A percentile compares a stretch with the other conserved stretches of the same genome.
Evolutionary conservation across 2,797 vertebrate genomes (phyloP).

Genomic region (Hippocampus kuda): DNA sequence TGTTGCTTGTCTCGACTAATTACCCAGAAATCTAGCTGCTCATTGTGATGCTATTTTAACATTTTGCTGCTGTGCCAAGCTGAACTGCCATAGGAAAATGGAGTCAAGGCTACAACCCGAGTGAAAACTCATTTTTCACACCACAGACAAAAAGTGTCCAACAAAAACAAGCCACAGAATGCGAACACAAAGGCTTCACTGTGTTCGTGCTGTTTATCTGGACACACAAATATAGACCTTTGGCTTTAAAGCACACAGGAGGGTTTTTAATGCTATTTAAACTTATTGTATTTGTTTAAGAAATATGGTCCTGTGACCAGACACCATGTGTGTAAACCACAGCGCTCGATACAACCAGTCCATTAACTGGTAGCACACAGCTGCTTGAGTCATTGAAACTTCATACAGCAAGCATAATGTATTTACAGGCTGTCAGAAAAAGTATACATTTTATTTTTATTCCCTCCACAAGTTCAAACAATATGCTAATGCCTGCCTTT

Average conservation of each 20-base stretch:
- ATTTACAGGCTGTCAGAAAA: conserved; percentile 51
- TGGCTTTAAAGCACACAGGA: conserved; percentile 41
- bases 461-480: conserved; percentile 51
- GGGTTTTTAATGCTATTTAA: conserved; percentile 44
- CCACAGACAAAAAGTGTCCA: conserved; percentile 25
- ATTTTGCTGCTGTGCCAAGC: conserved; percentile 18
- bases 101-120: conserved; percentile 12
- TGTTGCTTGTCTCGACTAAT: conserved; percentile 30
- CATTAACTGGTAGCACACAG: conserved; percentile 28
- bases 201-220: conserved; percentile 35
- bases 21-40: conserved; percentile 21
- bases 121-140: conserved; percentile 19
- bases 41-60: conserved; percentile 33
- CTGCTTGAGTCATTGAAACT: conserved; percentile 54
- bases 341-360: conserved; percentile 24
- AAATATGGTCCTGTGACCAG: conserved; percentile 46
- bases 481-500: conserved; percentile 54
- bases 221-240: conserved; percentile 30
- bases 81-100: conserved; percentile 17
- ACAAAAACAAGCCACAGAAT: conserved; percentile 36
- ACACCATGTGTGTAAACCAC: conserved; percentile 52
- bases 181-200: conserved; percentile 34
- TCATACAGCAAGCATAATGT: conserved; percentile 38
- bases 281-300: conserved; percentile 41
- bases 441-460: conserved; percentile 51